phyloP scores from a whole-genome alignment of 37 sponge, comb jelly and placozoan species.

The Dysidea cf. avara region DNA sequence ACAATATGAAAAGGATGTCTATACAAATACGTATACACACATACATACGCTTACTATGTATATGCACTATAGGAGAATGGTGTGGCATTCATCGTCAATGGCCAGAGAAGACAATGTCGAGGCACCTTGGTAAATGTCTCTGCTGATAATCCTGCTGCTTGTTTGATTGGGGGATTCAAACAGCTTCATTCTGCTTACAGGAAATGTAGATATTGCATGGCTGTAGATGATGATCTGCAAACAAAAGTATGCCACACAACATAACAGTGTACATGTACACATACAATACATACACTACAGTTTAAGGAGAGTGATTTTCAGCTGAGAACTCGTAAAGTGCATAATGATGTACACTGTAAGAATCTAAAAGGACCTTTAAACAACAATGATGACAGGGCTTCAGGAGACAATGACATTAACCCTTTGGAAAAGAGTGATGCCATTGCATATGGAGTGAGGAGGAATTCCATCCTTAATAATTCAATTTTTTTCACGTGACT shows the following conservation, averaged over 20 bases:
- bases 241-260: too few relatives aligned
- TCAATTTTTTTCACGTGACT: conserved; percentile 58
- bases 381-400: too few relatives aligned
- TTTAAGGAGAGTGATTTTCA: conserved; percentile 29
- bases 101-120: not conserved
- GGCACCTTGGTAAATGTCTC: conserved; percentile 19
- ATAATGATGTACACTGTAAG: conserved; percentile 44
- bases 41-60: too few relatives aligned
- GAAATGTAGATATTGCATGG: conserved; percentile 29
- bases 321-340: conserved; percentile 23
- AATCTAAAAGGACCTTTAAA: conserved; percentile 52
- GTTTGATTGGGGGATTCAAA: conserved; percentile 34
- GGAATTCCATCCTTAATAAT: conserved; percentile 44
- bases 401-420: too few relatives aligned
- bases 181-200: conserved; percentile 15
- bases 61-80: too few relatives aligned
- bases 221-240: conserved; percentile 12
- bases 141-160: conserved; percentile 33
- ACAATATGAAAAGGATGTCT: too few relatives aligned
- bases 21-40: too few relatives aligned
- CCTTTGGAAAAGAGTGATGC: too few relatives aligned
- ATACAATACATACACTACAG: conserved; percentile 9
- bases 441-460: conserved; percentile 58
- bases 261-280: not conserved
- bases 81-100: not conserved